These are phyloP conservation scores for Labeo catla DNA, from an alignment of 2,113 vertebrate genomes.

Conservation along the genomic window DNA sequence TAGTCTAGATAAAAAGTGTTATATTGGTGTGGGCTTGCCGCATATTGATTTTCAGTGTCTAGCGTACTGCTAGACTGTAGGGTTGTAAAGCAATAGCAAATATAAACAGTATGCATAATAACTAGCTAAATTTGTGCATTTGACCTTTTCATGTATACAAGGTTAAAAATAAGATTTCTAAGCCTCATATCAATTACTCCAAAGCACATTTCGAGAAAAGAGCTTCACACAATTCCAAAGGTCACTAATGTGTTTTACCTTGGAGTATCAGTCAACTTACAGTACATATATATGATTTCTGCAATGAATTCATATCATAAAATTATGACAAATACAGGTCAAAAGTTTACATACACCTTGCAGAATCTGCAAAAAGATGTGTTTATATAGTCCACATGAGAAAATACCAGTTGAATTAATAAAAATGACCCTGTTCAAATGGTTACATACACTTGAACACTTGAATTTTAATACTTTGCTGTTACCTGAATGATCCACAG, in stretches of 20 bases:
- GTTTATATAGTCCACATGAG: too few relatives aligned
- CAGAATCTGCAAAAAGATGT: too few relatives aligned
- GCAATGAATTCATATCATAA: neutral
- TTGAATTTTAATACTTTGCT: too few relatives aligned
- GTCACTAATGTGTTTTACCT: neutral
- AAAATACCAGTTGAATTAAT: too few relatives aligned
- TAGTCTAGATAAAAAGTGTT: slow-evolving; percentile 16
- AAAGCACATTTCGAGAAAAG: neutral
- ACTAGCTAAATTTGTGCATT: neutral
- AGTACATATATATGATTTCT: neutral
- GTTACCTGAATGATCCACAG: too few relatives aligned
- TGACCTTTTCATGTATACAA: neutral
- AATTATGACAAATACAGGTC: too few relatives aligned
- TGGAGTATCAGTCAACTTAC: neutral
- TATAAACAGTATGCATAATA: neutral
- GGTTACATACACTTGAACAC: too few relatives aligned
- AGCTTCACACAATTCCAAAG: neutral
- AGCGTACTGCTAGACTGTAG: neutral
- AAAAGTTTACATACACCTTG: too few relatives aligned
- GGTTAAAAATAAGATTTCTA: slow-evolving; percentile 1
- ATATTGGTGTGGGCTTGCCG: slow-evolving; percentile 5
- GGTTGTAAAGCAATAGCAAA: neutral
- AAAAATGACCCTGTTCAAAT: too few relatives aligned
- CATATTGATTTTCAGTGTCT: slow-evolving; percentile 26
- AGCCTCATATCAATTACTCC: neutral